Evolutionary conservation across 2,888 invertebrate species (phyloP).

Genomic region (Ectemnius continuus): DNA sequence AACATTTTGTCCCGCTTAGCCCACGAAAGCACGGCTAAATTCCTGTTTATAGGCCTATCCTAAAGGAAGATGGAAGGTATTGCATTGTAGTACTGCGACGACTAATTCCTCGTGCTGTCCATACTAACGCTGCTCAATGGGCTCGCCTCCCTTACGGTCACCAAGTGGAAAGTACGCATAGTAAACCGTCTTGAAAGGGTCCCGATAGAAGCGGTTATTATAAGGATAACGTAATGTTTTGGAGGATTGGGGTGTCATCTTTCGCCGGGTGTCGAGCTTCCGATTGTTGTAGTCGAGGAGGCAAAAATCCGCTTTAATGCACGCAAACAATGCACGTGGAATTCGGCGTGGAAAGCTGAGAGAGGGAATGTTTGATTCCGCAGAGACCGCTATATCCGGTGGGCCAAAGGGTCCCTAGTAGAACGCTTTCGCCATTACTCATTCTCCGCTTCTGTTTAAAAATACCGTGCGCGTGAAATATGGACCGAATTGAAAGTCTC

Average conservation of each 20-base stretch:
- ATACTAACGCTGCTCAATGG: too few relatives aligned
- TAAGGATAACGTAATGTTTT: not conserved
- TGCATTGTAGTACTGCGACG: too few relatives aligned
- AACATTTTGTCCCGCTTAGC: constrained; percentile 39
- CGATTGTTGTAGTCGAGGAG: constrained; percentile 8
- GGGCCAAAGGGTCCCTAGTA: constrained; percentile 42
- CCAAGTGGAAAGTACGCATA: too few relatives aligned
- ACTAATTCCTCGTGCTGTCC: too few relatives aligned
- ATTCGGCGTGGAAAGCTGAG: constrained; percentile 25
- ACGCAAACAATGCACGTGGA: constrained; percentile 29
- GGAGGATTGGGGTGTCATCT: constrained; percentile 1
- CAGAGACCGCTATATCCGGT: constrained; percentile 46
- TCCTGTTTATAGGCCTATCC: constrained; percentile 17
- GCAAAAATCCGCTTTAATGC: constrained; percentile 21
- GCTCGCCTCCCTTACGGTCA: too few relatives aligned
- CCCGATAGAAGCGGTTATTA: too few relatives aligned
- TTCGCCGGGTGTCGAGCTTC: not conserved
- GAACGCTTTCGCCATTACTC: constrained; percentile 64
- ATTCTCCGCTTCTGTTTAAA: constrained; percentile 62
- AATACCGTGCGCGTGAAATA: constrained; percentile 69
- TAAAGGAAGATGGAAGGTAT: too few relatives aligned
- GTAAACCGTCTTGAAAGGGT: too few relatives aligned
- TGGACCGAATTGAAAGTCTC: constrained; percentile 68
- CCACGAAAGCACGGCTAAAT: constrained; percentile 23
- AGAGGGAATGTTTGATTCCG: constrained; percentile 28